These are phyloP conservation scores for Archaeoteleia sp. DNA, from an alignment of 2,888 invertebrate species.

Conservation along the genomic window DNA sequence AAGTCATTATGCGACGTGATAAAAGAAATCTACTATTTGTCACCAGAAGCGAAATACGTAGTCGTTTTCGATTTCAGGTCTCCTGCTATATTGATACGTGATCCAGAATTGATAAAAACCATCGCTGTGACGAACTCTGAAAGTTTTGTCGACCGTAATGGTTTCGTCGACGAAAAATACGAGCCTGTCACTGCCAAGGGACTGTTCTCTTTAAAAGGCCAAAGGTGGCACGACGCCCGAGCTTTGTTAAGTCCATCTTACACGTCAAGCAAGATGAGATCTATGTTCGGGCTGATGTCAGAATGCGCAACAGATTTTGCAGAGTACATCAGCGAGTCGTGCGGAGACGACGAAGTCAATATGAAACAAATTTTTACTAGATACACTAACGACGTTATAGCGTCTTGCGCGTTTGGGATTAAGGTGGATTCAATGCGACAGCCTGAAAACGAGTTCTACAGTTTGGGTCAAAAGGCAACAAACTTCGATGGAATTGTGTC, in stretches of 20 bases:
- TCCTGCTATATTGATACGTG: conserved; percentile 65
- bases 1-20: conserved; percentile 30
- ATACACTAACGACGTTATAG: conserved; percentile 75
- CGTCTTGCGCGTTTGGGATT: conserved; percentile 75
- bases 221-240: conserved; percentile 77
- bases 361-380: conserved; percentile 71
- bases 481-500: conserved; percentile 44
- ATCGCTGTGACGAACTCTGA: conserved; percentile 66
- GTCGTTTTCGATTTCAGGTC: conserved; percentile 62
- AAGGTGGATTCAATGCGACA: conserved; percentile 67
- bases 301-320: conserved; percentile 65
- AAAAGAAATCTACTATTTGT: conserved; percentile 50
- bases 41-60: conserved; percentile 58
- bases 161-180: conserved; percentile 49
- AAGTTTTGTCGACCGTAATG: conserved; percentile 62
- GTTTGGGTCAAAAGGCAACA: conserved; percentile 60
- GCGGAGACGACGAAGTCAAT: conserved; percentile 58
- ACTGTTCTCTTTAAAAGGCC: conserved; percentile 65
- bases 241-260: conserved; percentile 77
- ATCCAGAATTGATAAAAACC: conserved; percentile 65
- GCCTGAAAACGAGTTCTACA: conserved; percentile 67
- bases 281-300: conserved; percentile 76
- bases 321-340: conserved; percentile 28
- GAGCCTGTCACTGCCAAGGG: conserved; percentile 59
- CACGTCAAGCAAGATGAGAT: conserved; percentile 77